These are phyloP conservation scores for Diachrysia chrysitis DNA, from an alignment of 2,888 invertebrate genomes.

Conservation along the genomic window DNA sequence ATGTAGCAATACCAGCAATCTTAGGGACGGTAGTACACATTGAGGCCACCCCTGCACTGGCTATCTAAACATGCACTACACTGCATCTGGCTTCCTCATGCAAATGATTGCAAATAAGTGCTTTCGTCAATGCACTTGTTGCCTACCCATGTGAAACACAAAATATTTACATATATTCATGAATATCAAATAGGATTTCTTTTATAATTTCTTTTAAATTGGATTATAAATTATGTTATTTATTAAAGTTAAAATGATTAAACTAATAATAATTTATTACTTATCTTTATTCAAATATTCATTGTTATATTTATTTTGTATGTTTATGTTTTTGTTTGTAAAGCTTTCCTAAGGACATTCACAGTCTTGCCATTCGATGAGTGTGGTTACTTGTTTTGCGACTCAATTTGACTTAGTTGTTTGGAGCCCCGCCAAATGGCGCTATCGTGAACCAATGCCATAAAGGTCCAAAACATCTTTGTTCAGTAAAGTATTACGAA, in stretches of 20 bases:
- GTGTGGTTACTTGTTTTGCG: no score
- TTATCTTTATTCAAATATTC: no score
- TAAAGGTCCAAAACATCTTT: no score
- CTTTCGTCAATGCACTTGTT: slow-evolving; percentile 68
- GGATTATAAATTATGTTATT: no score
- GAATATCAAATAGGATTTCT: background rate
- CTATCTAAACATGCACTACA: slow-evolving; percentile 69
- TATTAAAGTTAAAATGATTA: no score
- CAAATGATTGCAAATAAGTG: slow-evolving; percentile 81
- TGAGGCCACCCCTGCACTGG: slow-evolving; percentile 69
- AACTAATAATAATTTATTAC: no score
- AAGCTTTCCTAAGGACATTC: no score
- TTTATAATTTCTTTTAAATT: no score
- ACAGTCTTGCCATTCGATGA: no score
- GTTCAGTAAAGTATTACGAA: background rate
- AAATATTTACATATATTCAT: background rate
- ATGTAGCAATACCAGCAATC: slow-evolving; percentile 50
- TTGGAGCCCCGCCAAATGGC: background rate
- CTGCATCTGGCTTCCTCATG: slow-evolving; percentile 82
- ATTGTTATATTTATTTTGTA: no score
- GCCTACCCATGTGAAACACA: background rate
- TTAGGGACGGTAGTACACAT: slow-evolving; percentile 47
- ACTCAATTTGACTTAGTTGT: no score
- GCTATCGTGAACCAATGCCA: background rate
- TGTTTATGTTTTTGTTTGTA: no score